Evolutionary conservation across 2,888 invertebrate species (phyloP).

Genomic region (Apotomis betuletana): DNA sequence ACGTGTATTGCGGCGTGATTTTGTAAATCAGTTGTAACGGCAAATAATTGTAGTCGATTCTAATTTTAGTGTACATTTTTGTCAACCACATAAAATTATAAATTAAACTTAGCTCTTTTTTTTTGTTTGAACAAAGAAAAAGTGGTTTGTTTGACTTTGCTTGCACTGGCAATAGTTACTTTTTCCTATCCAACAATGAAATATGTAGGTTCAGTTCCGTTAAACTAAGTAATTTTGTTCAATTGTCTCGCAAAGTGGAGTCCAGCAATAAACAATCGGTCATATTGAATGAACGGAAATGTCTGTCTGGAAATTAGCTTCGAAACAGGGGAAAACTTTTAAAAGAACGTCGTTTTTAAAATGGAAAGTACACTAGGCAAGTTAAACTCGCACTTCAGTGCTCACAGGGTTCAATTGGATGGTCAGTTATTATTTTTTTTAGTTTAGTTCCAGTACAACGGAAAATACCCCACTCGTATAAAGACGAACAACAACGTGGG

Average conservation of each 20-base stretch:
- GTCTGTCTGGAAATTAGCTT: slow-evolving; percentile 80
- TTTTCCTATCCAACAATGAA: slow-evolving; percentile 39
- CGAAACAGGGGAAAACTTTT: slow-evolving; percentile 82
- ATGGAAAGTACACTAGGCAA: slow-evolving; percentile 55
- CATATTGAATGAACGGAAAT: slow-evolving; percentile 83
- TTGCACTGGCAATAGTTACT: slow-evolving; percentile 19
- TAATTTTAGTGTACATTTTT: neutral
- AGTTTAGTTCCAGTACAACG: too few species aligned
- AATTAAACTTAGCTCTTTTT: too few species aligned
- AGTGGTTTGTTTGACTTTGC: neutral
- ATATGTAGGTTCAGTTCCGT: slow-evolving; percentile 61
- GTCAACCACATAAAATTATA: neutral
- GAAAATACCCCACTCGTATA: too few species aligned
- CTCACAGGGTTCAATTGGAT: neutral
- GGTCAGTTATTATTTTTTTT: too few species aligned
- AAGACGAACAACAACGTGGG: too few species aligned
- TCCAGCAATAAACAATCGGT: slow-evolving; percentile 80
- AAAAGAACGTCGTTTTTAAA: slow-evolving; percentile 70
- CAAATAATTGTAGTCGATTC: neutral
- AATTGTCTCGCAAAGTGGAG: slow-evolving; percentile 77
- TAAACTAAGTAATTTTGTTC: slow-evolving; percentile 74
- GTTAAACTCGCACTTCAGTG: neutral
- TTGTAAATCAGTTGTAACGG: slow-evolving; percentile 7
- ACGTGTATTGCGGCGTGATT: slow-evolving; percentile 39
- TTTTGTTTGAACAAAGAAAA: neutral